A percentile compares a stretch with the other conserved stretches of the same genome.
phyloP scores from a whole-genome alignment of 2,888 invertebrate genomes.

The Acronicta psi region DNA sequence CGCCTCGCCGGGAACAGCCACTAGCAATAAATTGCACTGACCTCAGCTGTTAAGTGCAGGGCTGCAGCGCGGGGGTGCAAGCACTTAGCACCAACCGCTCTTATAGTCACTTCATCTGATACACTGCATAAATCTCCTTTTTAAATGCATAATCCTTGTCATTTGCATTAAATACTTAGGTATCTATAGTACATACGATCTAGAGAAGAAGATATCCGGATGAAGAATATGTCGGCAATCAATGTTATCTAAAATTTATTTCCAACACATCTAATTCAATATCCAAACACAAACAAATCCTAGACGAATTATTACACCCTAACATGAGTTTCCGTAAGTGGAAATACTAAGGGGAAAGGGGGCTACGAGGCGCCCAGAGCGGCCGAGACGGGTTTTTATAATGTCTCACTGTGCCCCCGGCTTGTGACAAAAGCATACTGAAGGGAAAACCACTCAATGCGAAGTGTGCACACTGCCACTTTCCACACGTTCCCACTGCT shows the following conservation, averaged over 20 bases:
- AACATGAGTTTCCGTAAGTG: slow-evolving; percentile 55
- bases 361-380: slow-evolving; percentile 62
- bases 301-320: slow-evolving; percentile 55
- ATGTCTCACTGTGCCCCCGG: slow-evolving; percentile 74
- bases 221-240: too few relatives aligned
- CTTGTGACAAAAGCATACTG: slow-evolving; percentile 69
- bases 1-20: slow-evolving; percentile 59
- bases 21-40: slow-evolving; percentile 82
- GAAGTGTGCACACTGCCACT: slow-evolving; percentile 54
- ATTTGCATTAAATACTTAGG: slow-evolving; percentile 34
- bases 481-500: slow-evolving; percentile 25
- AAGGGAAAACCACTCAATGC: slow-evolving; percentile 77
- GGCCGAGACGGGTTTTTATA: slow-evolving; percentile 75
- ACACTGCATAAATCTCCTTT: slow-evolving; percentile 38
- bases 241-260: slow-evolving; percentile 6
- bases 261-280: slow-evolving; percentile 40
- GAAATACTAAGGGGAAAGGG: slow-evolving; percentile 51
- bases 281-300: slow-evolving; percentile 53
- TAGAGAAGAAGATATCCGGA: neutral
- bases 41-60: slow-evolving; percentile 67
- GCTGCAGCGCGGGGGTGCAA: slow-evolving; percentile 49
- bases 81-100: slow-evolving; percentile 49
- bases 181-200: too few relatives aligned
- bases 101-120: slow-evolving; percentile 39
- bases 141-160: slow-evolving; percentile 40